Evolutionary conservation across 2,888 invertebrate genomes (phyloP).

Genomic region (Tenodera sinensis): DNA sequence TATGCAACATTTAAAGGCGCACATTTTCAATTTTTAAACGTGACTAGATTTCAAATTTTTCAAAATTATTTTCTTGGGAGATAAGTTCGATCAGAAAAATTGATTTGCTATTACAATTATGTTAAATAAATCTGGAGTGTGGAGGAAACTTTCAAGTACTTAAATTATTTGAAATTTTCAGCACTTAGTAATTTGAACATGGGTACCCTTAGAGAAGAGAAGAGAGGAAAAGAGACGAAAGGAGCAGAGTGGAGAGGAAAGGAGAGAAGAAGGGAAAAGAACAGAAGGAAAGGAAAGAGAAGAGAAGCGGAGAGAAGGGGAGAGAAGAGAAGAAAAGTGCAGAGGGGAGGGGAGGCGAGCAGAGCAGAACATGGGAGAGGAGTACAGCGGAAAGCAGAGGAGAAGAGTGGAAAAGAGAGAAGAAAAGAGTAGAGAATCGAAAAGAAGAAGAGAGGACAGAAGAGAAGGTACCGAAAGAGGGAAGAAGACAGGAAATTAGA

Average conservation of each 20-base stretch:
- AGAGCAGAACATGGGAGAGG: background rate
- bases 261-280: background rate
- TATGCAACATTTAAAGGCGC: too few species aligned
- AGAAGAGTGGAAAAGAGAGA: background rate
- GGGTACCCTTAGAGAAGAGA: background rate
- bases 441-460: background rate
- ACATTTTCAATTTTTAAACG: too few species aligned
- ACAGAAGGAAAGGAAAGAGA: background rate
- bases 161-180: too few species aligned
- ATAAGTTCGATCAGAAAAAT: too few species aligned
- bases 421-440: background rate
- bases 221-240: too few species aligned
- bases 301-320: background rate
- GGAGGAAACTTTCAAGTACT: too few species aligned
- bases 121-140: too few species aligned
- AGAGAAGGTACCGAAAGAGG: background rate
- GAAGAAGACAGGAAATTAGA: background rate
- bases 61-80: too few species aligned
- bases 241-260: background rate
- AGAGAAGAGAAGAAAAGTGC: background rate
- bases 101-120: too few species aligned
- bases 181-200: too few species aligned
- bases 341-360: background rate
- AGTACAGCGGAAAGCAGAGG: background rate
- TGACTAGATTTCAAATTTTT: too few species aligned